phyloP scores from a whole-genome alignment of 2,888 invertebrate species.

The Caprella mutica region DNA sequence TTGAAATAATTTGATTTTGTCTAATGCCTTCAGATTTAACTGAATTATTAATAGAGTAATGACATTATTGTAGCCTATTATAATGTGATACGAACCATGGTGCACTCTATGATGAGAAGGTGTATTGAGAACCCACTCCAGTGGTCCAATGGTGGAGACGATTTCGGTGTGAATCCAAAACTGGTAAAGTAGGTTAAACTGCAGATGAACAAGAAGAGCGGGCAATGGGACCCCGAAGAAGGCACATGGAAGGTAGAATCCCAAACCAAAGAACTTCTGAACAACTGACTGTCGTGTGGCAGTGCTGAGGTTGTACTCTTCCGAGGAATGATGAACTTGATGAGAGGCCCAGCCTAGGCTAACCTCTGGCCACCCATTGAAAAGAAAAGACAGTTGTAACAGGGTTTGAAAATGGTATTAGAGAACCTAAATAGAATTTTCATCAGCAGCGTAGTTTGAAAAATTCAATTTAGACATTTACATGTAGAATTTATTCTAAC shows the following conservation, averaged over 20 bases:
- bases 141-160: conserved; percentile 63
- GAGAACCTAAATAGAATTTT: neutral
- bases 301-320: conserved; percentile 75
- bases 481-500: no score
- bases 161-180: conserved; percentile 88
- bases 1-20: no score
- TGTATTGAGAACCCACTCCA: conserved; percentile 76
- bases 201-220: conserved; percentile 68
- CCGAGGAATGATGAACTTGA: conserved; percentile 82
- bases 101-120: conserved; percentile 81
- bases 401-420: neutral
- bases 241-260: conserved; percentile 46
- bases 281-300: conserved; percentile 67
- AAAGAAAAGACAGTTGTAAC: neutral
- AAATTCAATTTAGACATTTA: no score
- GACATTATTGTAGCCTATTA: conserved; percentile 37
- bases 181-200: conserved; percentile 81
- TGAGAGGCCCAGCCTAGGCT: conserved; percentile 81
- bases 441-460: no score
- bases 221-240: conserved; percentile 62
- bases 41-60: no score
- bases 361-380: conserved; percentile 46
- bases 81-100: conserved; percentile 51
- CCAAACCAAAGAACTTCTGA: conserved; percentile 43
- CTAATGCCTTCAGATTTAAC: no score